These are phyloP conservation scores for Berghia stephanieae DNA, from an alignment of 1,140 invertebrate species.

Conservation along the genomic window DNA sequence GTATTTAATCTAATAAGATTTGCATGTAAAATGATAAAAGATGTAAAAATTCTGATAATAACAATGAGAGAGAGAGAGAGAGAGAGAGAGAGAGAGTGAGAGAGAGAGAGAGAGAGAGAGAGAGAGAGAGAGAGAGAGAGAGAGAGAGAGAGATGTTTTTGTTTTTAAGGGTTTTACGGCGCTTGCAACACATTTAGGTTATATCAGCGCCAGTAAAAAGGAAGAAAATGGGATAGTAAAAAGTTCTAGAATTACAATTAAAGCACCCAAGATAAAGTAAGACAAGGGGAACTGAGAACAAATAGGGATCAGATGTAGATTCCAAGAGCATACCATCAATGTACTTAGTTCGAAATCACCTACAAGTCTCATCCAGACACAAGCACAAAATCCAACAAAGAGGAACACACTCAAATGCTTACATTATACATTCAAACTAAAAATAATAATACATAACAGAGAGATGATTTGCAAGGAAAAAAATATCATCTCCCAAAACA, in stretches of 20 bases:
- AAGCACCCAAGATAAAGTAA: neutral
- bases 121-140: neutral
- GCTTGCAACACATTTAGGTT: too few species aligned
- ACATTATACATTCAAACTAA: too few species aligned
- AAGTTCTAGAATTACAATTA: neutral
- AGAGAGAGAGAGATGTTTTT: neutral
- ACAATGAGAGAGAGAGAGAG: neutral
- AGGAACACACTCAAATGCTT: too few species aligned
- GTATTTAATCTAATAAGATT: neutral
- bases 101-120: slow-evolving; percentile 16
- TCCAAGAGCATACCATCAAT: too few species aligned
- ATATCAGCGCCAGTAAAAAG: neutral
- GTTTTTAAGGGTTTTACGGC: too few species aligned
- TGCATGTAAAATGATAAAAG: neutral
- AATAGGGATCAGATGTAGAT: too few species aligned
- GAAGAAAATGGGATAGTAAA: neutral
- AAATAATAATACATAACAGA: too few species aligned
- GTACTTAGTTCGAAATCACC: too few species aligned
- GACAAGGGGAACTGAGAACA: neutral
- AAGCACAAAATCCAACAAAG: too few species aligned
- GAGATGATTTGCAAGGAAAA: too few species aligned
- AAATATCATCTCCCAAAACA: too few species aligned
- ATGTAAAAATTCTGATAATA: neutral
- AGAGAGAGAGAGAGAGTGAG: slow-evolving; percentile 17
- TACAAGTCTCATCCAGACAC: too few species aligned